These are phyloP conservation scores for Scolopax rusticola DNA, from an alignment of 2,797 vertebrate genomes.

Conservation along the genomic window DNA sequence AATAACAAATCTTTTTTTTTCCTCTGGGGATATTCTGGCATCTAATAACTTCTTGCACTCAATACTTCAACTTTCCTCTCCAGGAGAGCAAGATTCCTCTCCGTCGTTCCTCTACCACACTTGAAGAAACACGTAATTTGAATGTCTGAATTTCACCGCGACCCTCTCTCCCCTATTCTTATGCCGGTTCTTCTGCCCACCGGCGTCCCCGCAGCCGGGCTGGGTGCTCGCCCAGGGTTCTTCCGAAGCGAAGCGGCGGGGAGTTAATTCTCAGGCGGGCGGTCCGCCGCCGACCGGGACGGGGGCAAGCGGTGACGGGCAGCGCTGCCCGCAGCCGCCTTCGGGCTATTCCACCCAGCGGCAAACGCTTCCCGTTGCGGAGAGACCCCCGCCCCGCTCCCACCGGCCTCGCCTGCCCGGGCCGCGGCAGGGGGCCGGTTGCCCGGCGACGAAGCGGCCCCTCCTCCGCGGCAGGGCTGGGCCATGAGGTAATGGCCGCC, in stretches of 20 bases:
- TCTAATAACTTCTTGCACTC: not conserved
- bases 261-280: not conserved
- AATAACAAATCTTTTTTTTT: not conserved
- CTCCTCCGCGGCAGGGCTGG: conserved; percentile 12
- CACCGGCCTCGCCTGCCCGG: not conserved
- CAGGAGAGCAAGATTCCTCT: not conserved
- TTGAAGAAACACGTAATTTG: not conserved
- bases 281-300: not conserved
- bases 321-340: not conserved
- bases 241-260: not conserved
- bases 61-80: not conserved
- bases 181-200: accelerated
- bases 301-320: not conserved
- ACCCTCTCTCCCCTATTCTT: not conserved
- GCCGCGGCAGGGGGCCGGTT: not conserved
- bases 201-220: not conserved
- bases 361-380: not conserved
- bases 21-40: not conserved
- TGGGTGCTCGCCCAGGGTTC: not conserved
- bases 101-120: not conserved
- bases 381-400: too few relatives aligned
- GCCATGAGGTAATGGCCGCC: conserved; percentile 56
- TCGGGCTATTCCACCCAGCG: not conserved
- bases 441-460: not conserved
- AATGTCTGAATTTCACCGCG: not conserved